These are phyloP conservation scores for Drosophila kanapiae DNA, from an alignment of 1,140 invertebrate genomes.

Conservation along the genomic window DNA sequence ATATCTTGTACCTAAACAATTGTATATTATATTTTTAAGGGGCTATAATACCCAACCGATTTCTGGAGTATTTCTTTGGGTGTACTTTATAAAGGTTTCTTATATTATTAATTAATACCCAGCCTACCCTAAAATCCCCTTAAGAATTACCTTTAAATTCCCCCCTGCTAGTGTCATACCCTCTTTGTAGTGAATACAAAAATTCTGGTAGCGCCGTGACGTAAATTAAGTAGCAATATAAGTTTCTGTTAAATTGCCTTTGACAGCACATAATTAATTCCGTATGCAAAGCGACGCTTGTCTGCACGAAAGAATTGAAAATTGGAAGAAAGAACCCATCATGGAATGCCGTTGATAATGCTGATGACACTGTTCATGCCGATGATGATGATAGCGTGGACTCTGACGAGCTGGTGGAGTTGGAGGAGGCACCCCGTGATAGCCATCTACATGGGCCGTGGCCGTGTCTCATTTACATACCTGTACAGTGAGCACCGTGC, in stretches of 20 bases:
- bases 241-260: constrained; percentile 79
- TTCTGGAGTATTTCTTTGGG: no score
- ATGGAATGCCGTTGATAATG: constrained; percentile 74
- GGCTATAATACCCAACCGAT: no score
- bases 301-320: constrained; percentile 63
- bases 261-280: constrained; percentile 81
- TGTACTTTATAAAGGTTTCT: no score
- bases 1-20: no score
- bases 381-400: constrained; percentile 61
- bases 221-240: constrained; percentile 83
- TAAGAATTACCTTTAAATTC: neutral
- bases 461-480: constrained; percentile 69
- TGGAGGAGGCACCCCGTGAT: constrained; percentile 43
- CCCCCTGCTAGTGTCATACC: neutral
- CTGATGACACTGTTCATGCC: constrained; percentile 56
- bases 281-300: constrained; percentile 68
- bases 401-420: constrained; percentile 5
- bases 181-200: constrained; percentile 2
- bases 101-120: no score
- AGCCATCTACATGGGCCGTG: constrained; percentile 56
- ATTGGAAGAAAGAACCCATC: constrained; percentile 62
- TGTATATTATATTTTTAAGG: no score
- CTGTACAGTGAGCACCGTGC: constrained; percentile 31
- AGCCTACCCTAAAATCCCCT: neutral
- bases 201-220: constrained; percentile 78